phyloP scores from a whole-genome alignment of 1,140 invertebrate species.

The Phortica variegata region DNA sequence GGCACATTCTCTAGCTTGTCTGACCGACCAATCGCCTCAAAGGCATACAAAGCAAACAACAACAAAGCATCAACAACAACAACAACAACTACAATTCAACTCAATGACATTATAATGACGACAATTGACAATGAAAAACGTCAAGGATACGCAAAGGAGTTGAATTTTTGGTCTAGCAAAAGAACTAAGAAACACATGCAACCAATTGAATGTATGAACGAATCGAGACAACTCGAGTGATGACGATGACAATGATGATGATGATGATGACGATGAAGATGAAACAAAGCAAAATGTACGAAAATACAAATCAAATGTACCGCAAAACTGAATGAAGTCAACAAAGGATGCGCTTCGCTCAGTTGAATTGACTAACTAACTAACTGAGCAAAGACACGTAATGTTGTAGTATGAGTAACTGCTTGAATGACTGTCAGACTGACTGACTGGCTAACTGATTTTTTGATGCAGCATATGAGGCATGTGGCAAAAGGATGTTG shows the following conservation, averaged over 20 bases:
- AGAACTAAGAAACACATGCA: no score
- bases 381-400: no score
- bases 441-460: not conserved
- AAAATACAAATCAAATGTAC: constrained; percentile 52
- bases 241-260: no score
- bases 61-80: no score
- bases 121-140: constrained; percentile 26
- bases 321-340: constrained; percentile 52
- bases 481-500: constrained; percentile 6
- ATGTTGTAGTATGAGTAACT: no score
- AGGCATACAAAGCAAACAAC: constrained; percentile 1
- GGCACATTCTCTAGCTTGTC: constrained; percentile 15
- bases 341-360: constrained; percentile 29
- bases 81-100: no score
- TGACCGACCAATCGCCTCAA: constrained; percentile 12
- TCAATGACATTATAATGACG: constrained; percentile 43
- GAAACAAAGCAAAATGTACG: constrained; percentile 20
- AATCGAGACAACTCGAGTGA: no score
- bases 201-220: no score
- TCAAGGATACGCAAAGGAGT: constrained; percentile 14
- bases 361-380: constrained; percentile 32
- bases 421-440: not conserved
- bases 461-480: constrained; percentile 4
- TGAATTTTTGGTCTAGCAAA: constrained; percentile 4
- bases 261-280: no score